Percentiles rank a stretch among this genome's conserved stretches.
Conservation (phyloP, 2,113 vertebrate species). For the Bos javanicus region DNA sequence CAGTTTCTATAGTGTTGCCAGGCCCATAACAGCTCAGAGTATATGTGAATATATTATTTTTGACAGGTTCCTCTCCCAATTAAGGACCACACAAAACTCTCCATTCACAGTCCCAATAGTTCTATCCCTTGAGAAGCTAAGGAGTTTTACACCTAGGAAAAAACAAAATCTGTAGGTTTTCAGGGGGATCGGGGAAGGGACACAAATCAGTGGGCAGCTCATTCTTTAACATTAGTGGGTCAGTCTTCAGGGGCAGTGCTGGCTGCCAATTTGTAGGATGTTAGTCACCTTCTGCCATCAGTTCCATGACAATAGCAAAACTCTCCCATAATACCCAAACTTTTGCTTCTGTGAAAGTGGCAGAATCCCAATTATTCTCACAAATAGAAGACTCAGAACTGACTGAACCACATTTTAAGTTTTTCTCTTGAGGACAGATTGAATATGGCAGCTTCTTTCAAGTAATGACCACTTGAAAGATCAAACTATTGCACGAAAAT, state of each 20-base stretch:
- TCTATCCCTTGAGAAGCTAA: not conserved
- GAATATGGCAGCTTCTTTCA: not conserved
- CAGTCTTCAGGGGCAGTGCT: not conserved
- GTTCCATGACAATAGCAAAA: not conserved
- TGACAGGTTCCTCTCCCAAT: conserved; percentile 58
- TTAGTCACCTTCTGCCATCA: conserved; percentile 44
- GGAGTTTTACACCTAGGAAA: conserved; percentile 29
- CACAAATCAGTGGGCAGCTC: not conserved
- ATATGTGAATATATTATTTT: conserved; percentile 54
- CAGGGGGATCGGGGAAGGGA: not conserved
- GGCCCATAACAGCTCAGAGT: conserved; percentile 23
- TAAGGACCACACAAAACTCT: not conserved
- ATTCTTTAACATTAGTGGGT: not conserved
- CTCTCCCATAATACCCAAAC: not conserved
- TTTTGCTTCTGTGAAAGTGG: conserved; percentile 18
- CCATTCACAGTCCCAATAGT: conserved; percentile 10
- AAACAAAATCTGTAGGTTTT: not conserved
- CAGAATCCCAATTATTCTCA: conserved; percentile 25
- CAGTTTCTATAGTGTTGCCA: conserved; percentile 40
- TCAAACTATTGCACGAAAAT: not conserved
- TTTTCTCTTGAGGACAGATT: not conserved
- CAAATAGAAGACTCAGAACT: not conserved
- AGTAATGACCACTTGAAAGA: not conserved
- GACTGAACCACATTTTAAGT: not conserved
- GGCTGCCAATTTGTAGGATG: not conserved